phyloP scores from a whole-genome alignment of 1,140 invertebrate genomes.

The Glossosoma conforme region DNA sequence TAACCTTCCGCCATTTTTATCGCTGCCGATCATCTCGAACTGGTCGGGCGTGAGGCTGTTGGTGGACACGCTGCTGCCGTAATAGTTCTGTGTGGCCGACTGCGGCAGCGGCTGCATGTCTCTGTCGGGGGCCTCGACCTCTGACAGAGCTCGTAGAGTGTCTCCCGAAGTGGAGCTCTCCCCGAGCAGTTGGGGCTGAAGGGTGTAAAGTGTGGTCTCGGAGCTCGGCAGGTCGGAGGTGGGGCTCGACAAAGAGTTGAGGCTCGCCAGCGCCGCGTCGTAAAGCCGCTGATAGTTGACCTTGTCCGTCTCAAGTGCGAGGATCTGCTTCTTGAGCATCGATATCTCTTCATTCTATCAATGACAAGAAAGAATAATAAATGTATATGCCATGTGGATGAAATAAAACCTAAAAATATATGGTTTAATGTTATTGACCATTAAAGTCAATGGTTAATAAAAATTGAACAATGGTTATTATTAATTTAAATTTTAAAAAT shows the following conservation, averaged over 20 bases:
- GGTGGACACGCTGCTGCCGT: slow-evolving; percentile 46
- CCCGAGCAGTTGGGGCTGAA: slow-evolving; percentile 7
- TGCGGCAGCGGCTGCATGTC: slow-evolving; percentile 38
- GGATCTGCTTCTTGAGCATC: slow-evolving; percentile 50
- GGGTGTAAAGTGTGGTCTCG: slow-evolving; percentile 26
- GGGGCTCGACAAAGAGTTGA: slow-evolving; percentile 47
- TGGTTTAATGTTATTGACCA: too few species aligned
- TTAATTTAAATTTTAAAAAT: too few species aligned
- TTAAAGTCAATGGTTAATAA: neutral
- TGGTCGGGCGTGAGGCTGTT: slow-evolving; percentile 48
- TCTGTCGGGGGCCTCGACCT: slow-evolving; percentile 23
- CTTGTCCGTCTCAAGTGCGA: slow-evolving; percentile 53
- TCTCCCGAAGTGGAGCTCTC: slow-evolving; percentile 36
- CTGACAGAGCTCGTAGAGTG: slow-evolving; percentile 34
- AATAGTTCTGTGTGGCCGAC: slow-evolving; percentile 46
- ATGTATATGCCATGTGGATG: neutral
- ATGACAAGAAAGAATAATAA: slow-evolving; percentile 2
- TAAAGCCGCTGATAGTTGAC: slow-evolving; percentile 51
- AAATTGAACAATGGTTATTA: neutral
- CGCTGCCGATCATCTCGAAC: slow-evolving; percentile 49
- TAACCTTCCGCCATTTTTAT: slow-evolving; percentile 45
- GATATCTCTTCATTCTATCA: slow-evolving; percentile 54
- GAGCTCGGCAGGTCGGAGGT: slow-evolving; percentile 36
- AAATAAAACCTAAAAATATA: slow-evolving; percentile 36
- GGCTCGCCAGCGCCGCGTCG: slow-evolving; percentile 46